Percentiles rank a stretch among this genome's conserved stretches.
phyloP scores from a whole-genome alignment of 2,888 invertebrate species.

The Amiota communis region DNA sequence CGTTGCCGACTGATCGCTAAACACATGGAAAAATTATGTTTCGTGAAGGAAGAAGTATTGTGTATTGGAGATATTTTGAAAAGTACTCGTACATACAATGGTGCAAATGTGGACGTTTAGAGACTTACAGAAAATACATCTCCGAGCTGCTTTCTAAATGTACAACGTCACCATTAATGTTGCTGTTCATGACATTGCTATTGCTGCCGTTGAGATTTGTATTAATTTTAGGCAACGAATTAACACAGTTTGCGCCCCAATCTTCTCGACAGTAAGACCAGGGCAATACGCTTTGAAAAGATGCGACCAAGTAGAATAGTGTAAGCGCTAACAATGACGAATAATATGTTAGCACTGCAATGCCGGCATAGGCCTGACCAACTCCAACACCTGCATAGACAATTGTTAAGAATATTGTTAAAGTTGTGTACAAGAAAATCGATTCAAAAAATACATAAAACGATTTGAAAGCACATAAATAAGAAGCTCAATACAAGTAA shows the following conservation, averaged over 20 bases:
- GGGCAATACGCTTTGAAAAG: conserved; percentile 33
- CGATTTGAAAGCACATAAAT: too few species aligned
- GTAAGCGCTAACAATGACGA: conserved; percentile 36
- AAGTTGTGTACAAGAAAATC: too few species aligned
- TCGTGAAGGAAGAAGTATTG: too few species aligned
- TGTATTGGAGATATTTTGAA: neutral
- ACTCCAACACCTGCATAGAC: conserved; percentile 33
- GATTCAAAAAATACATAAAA: too few species aligned
- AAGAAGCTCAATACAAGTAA: too few species aligned
- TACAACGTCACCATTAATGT: neutral
- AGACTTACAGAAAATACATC: conserved; percentile 37
- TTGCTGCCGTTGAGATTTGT: neutral
- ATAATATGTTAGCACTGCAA: conserved; percentile 38
- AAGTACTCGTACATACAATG: neutral
- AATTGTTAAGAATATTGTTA: neutral
- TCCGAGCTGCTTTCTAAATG: conserved; percentile 37
- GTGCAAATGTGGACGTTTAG: too few species aligned
- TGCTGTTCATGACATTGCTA: neutral
- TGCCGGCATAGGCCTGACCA: conserved; percentile 37
- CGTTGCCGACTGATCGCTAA: too few species aligned
- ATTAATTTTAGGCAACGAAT: conserved; percentile 24
- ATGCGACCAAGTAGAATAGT: conserved; percentile 33
- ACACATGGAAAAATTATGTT: too few species aligned
- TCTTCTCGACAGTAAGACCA: conserved; percentile 38
- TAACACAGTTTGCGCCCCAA: conserved; percentile 33